These are phyloP conservation scores for Atopsyche davidsoni DNA, from an alignment of 1,140 invertebrate genomes.

Conservation along the genomic window DNA sequence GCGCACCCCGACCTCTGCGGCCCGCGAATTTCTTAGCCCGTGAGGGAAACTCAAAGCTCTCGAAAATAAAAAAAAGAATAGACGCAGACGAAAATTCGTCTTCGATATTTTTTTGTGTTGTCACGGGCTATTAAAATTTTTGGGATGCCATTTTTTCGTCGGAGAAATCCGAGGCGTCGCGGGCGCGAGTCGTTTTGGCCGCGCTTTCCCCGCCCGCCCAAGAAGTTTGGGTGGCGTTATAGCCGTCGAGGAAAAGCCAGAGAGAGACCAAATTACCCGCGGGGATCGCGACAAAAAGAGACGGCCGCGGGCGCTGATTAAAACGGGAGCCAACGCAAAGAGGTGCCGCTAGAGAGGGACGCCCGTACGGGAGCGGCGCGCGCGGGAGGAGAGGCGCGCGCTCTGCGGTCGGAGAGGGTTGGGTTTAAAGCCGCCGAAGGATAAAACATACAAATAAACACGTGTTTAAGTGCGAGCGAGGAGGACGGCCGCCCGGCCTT, in stretches of 20 bases:
- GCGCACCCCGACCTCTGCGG: conserved; percentile 6
- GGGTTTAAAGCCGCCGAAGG: conserved; percentile 53
- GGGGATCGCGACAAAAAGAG: conserved; percentile 13
- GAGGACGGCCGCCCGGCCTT: conserved; percentile 36
- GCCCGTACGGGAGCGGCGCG: conserved; percentile 40
- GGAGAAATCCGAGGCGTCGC: not conserved
- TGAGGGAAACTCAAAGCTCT: not conserved
- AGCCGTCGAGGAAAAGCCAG: conserved; percentile 17
- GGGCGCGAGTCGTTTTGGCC: too few species aligned
- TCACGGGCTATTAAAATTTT: too few species aligned
- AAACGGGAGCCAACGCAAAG: conserved; percentile 18
- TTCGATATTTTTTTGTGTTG: too few species aligned
- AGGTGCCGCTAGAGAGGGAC: conserved; percentile 36
- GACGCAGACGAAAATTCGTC: too few species aligned
- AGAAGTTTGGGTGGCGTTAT: conserved; percentile 18
- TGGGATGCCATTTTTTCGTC: not conserved
- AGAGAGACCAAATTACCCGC: conserved; percentile 20
- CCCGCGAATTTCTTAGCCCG: conserved; percentile 10
- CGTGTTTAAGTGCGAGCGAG: conserved; percentile 50
- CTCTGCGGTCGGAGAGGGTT: conserved; percentile 50
- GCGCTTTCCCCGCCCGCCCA: conserved; percentile 23
- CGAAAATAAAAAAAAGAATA: not conserved
- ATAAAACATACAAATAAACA: conserved; percentile 56
- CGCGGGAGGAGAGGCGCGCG: conserved; percentile 45
- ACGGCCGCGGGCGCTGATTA: conserved; percentile 16